Conservation (phyloP, 2,888 invertebrate genomes). For the Lochmaea crataegi region DNA sequence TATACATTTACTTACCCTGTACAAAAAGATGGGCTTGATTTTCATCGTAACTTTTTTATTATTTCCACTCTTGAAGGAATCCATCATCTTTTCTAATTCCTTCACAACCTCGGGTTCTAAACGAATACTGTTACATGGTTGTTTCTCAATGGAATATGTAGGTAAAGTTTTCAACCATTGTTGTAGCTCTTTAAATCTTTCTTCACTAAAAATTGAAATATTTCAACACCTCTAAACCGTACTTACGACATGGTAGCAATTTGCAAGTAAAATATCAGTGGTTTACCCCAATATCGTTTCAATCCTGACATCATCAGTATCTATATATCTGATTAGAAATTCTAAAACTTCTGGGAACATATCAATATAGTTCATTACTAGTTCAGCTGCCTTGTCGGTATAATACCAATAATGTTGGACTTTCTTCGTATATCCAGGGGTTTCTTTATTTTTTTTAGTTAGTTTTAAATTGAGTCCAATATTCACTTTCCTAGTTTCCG, state of each 20-base stretch:
- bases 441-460: slow-evolving; percentile 80
- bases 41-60: slow-evolving; percentile 74
- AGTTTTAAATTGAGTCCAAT: slow-evolving; percentile 93
- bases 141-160: slow-evolving; percentile 71
- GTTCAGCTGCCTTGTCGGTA: slow-evolving; percentile 77
- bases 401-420: slow-evolving; percentile 82
- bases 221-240: too few species aligned
- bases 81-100: slow-evolving; percentile 68
- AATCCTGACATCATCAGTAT: slow-evolving; percentile 73
- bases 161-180: slow-evolving; percentile 81
- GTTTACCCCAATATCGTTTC: slow-evolving; percentile 72
- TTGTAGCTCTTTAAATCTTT: slow-evolving; percentile 67
- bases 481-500: slow-evolving; percentile 72
- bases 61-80: slow-evolving; percentile 51
- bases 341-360: slow-evolving; percentile 82
- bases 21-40: slow-evolving; percentile 83
- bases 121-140: slow-evolving; percentile 77
- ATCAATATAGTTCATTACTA: slow-evolving; percentile 77
- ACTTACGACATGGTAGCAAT: background rate
- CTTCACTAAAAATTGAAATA: slow-evolving; percentile 60
- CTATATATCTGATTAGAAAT: slow-evolving; percentile 65
- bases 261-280: background rate
- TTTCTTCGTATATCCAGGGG: slow-evolving; percentile 85
- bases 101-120: slow-evolving; percentile 76
- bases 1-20: slow-evolving; percentile 70